Evolutionary conservation across 2,888 invertebrate species (phyloP).

Genomic region (Drosophila sordidula): DNA sequence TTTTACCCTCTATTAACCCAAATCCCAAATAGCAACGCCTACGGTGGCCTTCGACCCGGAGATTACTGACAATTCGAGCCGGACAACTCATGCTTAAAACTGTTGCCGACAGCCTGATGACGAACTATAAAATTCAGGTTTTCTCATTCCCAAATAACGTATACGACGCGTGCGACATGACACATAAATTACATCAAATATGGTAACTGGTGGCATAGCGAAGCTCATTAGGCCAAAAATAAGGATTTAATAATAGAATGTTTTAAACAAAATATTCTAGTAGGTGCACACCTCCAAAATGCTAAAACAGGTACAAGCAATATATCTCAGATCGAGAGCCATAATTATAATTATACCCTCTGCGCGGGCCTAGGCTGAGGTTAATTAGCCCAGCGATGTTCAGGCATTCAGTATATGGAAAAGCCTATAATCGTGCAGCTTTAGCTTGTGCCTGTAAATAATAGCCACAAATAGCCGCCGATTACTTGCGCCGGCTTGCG

Average conservation of each 20-base stretch:
- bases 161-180: slow-evolving; percentile 41
- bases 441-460: slow-evolving; percentile 9
- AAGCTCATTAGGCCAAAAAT: slow-evolving; percentile 26
- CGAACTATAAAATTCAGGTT: neutral
- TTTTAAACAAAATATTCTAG: neutral
- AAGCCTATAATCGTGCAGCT: neutral
- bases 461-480: slow-evolving; percentile 8
- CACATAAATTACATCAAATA: slow-evolving; percentile 8
- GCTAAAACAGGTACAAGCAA: neutral
- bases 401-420: neutral
- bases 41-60: neutral
- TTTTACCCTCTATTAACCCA: neutral
- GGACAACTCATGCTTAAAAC: neutral
- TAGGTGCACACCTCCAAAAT: neutral
- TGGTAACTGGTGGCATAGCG: neutral
- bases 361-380: slow-evolving; percentile 1
- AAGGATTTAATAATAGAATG: slow-evolving; percentile 6
- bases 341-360: slow-evolving; percentile 14
- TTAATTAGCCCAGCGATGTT: slow-evolving; percentile 22
- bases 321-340: slow-evolving; percentile 5
- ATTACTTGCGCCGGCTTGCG: slow-evolving; percentile 21
- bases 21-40: neutral
- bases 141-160: slow-evolving; percentile 20
- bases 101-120: neutral
- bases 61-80: neutral